Base-by-base conservation (phyloP, 2,113 vertebrate species). In the Equus przewalskii region DNA sequence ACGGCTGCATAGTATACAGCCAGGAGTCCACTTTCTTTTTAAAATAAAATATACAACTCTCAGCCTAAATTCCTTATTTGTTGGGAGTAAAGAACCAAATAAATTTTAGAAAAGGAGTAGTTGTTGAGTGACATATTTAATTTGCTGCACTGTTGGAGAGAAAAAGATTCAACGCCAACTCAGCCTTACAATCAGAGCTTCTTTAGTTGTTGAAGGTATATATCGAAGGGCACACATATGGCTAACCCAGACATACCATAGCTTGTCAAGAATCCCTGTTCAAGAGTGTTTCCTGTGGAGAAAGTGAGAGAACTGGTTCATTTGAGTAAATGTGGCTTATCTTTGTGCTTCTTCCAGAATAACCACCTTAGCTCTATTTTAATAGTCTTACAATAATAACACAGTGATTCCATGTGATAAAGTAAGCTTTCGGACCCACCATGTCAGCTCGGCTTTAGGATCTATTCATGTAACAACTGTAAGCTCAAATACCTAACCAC, bases 51-150 rank as follows among this genome's bases (percentile, higher is more conserved):
- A 7, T 51, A 58, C 79, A 60, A 64, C 21, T 84, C n/a, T 75
- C n/a, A n/a, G 56, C 72, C 86, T 91, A 15, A n/a, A 70, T 60
- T 72, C 28, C 93, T 81, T 75, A 93, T 80, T 83, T 78, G 11
- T 80, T 81, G 22, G 60, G 36, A 86, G n/a, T 86, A 41, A 81
- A 69, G 14, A 33, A 41, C 73, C 13, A 76, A 75, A 64, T 58
- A 15, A 58, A 58, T 62, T 95, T 95, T 88, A 65, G 64, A 88
- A 56, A 87, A 93, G 33, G 49, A 33, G 56, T 24, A n/a, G 72
- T 73, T 72, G 4, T 76, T 94, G n/a, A 21, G 78, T 91, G 36
- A 84, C 58, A 62, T 79, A 91, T 54, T 83, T 91, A 73, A 95
- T 83, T 96, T 69, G 36, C 28, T 65, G 33, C 8, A 30, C 11